Evolutionary conservation across 2,113 vertebrate genomes (phyloP), one percentile per base, ranked within the genome.

Genomic region (Pelecanus crispus): DNA sequence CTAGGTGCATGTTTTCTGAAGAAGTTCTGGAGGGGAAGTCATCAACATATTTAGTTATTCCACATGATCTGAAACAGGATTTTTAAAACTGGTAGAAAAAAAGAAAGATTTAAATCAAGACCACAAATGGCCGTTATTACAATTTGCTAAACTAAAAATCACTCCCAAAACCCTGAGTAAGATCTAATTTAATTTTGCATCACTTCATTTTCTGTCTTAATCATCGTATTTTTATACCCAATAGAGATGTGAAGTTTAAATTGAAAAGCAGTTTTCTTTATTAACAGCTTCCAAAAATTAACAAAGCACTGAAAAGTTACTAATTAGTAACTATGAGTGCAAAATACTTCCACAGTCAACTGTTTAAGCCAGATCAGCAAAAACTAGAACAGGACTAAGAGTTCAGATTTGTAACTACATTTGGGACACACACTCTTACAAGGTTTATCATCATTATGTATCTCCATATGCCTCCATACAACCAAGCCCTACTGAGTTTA

Each of bases 1-100:
- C 99, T 99, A 6, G 99, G 99, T 3, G 99, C 99, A 2, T 99
- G 97, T 92, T 99, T 99, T 92, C 99, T 98, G 96, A 99, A 99
- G 96, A 99, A 99, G 95, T 99, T 99, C 99, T 99, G 95, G 70
- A 82, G 17, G 19, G 68, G 73, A 87, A 95, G 7, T 72, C 42
- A 56, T 59, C 52, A 88, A 72, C 17, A 74, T 45, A 31, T 38
- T 96, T 92, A 91, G 47, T 73, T 95, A 87, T 45, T 77, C 8
- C 47, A 77, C 26, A 72, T 40, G 6, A 65, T 19, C 58, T 9
- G 2, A 52, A 82, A 81, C 8, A n/a, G 25, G 45, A 59, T 42
- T 24, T 8, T 92, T 15, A 49, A 28, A n/a, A 56, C 15, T 70
- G 10, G 25, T 38, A 70, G 20, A 11, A n/a, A 19, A 40, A 21